phyloP scores from a whole-genome alignment of 2,113 vertebrate genomes.

The Gasterosteus aculeatus region DNA sequence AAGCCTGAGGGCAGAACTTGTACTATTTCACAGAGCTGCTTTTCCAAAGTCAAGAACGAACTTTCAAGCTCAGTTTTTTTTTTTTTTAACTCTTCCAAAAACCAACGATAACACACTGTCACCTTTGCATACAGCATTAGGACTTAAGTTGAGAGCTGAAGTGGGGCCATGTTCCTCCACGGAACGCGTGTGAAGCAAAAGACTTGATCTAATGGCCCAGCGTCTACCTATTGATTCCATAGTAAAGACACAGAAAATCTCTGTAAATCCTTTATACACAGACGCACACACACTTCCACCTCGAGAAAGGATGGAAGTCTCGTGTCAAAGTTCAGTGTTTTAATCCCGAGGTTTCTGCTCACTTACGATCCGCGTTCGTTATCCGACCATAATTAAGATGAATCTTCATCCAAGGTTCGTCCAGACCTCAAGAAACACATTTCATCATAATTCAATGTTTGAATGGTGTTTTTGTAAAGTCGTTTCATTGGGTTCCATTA shows the following conservation, averaged over 20 bases:
- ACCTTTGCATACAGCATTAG: not conserved
- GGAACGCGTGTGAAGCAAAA: not conserved
- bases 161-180: not conserved
- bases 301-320: not conserved
- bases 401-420: not conserved
- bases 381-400: not conserved
- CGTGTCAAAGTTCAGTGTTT: not conserved
- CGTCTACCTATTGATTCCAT: constrained; percentile 26
- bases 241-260: constrained; percentile 18
- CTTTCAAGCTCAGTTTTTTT: not conserved
- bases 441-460: constrained; percentile 12
- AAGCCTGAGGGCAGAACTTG: not conserved
- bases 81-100: not conserved
- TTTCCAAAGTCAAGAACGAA: not conserved
- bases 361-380: not conserved
- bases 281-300: not conserved
- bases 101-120: not conserved
- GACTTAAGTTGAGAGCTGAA: not conserved
- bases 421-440: not conserved
- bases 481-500: no score
- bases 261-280: not conserved
- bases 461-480: constrained; percentile 3
- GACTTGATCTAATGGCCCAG: constrained; percentile 19
- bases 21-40: not conserved
- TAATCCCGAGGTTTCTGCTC: not conserved